phyloP scores from a whole-genome alignment of 2,113 vertebrate genomes.

The Tragelaphus imberbis region DNA sequence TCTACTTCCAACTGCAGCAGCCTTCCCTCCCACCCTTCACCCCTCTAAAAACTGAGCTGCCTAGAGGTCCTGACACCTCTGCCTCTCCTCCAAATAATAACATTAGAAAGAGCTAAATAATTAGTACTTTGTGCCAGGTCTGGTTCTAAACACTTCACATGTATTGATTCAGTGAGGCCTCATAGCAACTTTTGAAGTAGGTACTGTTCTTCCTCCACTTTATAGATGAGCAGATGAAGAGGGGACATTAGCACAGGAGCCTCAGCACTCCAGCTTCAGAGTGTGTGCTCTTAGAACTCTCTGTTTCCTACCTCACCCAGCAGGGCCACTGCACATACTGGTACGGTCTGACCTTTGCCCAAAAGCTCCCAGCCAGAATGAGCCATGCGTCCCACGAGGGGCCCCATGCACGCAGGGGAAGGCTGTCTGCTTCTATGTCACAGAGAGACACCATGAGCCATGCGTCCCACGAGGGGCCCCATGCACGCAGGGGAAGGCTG shows the following conservation, averaged over 20 bases:
- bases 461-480: fast-evolving
- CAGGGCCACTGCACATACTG: too few species aligned
- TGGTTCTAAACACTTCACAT: not conserved
- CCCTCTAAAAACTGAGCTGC: not conserved
- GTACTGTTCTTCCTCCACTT: not conserved
- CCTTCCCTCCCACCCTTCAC: not conserved
- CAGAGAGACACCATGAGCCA: not conserved
- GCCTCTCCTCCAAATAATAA: not conserved
- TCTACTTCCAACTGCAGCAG: not conserved
- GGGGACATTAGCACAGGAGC: not conserved
- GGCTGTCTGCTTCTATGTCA: not conserved
- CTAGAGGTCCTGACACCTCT: not conserved
- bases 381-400: not conserved
- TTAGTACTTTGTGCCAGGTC: not conserved
- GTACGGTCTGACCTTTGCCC: not conserved
- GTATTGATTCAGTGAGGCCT: not conserved
- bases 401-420: not conserved
- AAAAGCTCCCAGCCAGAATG: not conserved
- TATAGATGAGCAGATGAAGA: not conserved
- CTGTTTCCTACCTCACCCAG: not conserved
- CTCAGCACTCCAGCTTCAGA: not conserved
- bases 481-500: fast-evolving
- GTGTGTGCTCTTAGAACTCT: not conserved
- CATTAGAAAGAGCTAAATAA: not conserved
- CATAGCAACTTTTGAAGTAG: not conserved